These are phyloP conservation scores for Athene noctua DNA, from an alignment of 2,113 vertebrate species.

Conservation along the genomic window DNA sequence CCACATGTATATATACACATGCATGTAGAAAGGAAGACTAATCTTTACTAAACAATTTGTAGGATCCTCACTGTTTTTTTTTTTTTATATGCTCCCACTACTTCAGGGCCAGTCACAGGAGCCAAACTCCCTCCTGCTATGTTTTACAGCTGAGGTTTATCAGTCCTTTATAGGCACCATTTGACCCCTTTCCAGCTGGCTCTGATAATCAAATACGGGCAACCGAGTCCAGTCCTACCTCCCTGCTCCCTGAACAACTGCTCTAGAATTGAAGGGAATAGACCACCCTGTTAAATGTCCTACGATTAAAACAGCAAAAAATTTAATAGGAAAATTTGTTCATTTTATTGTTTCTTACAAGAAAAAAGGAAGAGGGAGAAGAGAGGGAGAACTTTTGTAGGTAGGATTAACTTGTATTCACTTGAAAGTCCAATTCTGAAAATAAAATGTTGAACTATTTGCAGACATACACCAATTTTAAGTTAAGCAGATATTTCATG, in stretches of 20 bases:
- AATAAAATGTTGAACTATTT: background rate
- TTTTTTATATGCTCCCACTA: background rate
- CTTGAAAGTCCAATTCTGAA: background rate
- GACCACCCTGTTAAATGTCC: conserved; percentile 38
- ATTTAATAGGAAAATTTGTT: background rate
- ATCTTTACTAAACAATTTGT: background rate
- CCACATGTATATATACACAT: rapidly evolving
- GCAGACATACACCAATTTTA: background rate
- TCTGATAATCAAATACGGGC: conserved; percentile 8
- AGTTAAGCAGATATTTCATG: background rate
- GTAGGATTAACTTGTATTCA: background rate
- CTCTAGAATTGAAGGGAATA: background rate
- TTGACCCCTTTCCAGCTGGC: conserved; percentile 50
- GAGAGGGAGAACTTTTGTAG: background rate
- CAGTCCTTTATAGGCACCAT: conserved; percentile 31
- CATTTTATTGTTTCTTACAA: background rate
- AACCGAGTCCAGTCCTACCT: background rate
- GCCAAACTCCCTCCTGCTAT: background rate
- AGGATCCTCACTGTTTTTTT: background rate
- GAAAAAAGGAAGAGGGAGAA: background rate
- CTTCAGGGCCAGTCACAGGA: background rate
- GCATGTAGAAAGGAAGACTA: background rate
- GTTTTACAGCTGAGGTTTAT: conserved; percentile 38
- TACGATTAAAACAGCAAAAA: background rate
- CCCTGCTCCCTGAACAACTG: background rate